Evolutionary conservation across 1,140 invertebrate species (phyloP).

Genomic region (Parapsyche elsis): DNA sequence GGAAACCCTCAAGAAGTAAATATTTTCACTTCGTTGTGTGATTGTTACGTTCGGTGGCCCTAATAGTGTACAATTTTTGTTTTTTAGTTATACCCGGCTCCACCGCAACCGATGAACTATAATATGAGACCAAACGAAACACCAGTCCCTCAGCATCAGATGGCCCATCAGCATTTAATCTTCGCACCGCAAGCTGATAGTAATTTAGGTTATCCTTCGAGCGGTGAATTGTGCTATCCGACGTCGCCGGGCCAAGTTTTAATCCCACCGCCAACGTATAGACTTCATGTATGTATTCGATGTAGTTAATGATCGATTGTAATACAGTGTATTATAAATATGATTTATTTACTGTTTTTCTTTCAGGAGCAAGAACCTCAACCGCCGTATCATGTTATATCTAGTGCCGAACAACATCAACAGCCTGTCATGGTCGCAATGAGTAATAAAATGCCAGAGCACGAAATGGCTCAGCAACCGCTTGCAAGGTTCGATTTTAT

Average conservation of each 20-base stretch:
- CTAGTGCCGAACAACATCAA: background rate
- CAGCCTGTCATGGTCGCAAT: constrained; percentile 24
- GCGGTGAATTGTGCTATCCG: constrained; percentile 32
- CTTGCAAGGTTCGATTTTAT: constrained; percentile 11
- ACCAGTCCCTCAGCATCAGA: background rate
- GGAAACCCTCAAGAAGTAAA: constrained; percentile 24
- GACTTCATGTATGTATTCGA: constrained; percentile 29
- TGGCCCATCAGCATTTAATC: constrained; percentile 29
- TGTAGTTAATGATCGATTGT: background rate
- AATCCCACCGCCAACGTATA: constrained; percentile 14
- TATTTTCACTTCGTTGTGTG: background rate
- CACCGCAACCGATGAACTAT: background rate
- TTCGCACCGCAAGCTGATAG: constrained; percentile 14
- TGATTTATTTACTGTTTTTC: background rate
- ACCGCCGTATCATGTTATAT: constrained; percentile 14
- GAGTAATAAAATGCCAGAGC: constrained; percentile 33
- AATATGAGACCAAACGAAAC: constrained; percentile 5
- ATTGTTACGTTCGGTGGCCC: no score
- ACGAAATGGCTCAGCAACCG: constrained; percentile 10
- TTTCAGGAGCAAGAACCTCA: constrained; percentile 30
- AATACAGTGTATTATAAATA: no score
- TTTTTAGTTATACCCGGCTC: constrained; percentile 27
- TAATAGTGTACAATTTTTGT: background rate
- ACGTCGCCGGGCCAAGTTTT: background rate
- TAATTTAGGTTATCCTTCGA: constrained; percentile 1